These are phyloP conservation scores for Esox lucius DNA, from an alignment of 2,797 vertebrate species.

Conservation along the genomic window DNA sequence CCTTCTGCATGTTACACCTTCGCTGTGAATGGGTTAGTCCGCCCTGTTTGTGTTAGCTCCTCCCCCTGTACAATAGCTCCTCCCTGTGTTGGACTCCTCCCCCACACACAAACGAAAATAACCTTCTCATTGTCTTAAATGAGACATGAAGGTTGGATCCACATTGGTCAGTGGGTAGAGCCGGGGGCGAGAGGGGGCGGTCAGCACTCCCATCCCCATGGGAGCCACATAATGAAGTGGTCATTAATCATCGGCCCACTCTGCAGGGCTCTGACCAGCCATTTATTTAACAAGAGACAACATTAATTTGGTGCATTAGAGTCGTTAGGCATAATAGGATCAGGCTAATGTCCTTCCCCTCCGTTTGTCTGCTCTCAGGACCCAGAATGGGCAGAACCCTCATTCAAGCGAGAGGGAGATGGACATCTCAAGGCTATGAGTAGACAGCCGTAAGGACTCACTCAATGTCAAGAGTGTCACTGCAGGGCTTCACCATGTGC, in stretches of 20 bases:
- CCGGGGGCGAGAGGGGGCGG: slow-evolving; percentile 29
- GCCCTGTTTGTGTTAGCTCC: too few species aligned
- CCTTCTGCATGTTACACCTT: too few species aligned
- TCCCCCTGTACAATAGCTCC: too few species aligned
- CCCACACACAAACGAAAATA: slow-evolving; percentile 8
- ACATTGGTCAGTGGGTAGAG: slow-evolving; percentile 40
- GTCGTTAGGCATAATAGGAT: slow-evolving; percentile 94
- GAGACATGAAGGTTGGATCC: slow-evolving; percentile 23
- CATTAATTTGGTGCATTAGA: slow-evolving; percentile 91
- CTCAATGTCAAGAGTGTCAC: slow-evolving; percentile 73
- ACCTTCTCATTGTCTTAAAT: slow-evolving; percentile 27
- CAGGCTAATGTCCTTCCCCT: slow-evolving; percentile 89
- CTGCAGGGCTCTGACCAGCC: slow-evolving; percentile 76
- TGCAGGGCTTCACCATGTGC: slow-evolving; percentile 82
- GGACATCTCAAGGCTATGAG: slow-evolving; percentile 77
- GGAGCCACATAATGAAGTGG: slow-evolving; percentile 88
- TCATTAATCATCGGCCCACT: slow-evolving; percentile 82
- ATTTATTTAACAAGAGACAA: slow-evolving; percentile 86
- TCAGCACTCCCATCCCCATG: slow-evolving; percentile 64
- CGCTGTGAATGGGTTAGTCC: too few species aligned
- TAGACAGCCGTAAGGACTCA: slow-evolving; percentile 79
- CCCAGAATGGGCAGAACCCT: slow-evolving; percentile 21
- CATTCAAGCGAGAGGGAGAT: slow-evolving; percentile 13
- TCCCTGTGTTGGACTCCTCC: neutral
- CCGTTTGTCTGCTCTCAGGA: slow-evolving; percentile 70